Base-by-base conservation (phyloP, 2,888 invertebrate genomes). In the Gandaritis pyraliata region DNA sequence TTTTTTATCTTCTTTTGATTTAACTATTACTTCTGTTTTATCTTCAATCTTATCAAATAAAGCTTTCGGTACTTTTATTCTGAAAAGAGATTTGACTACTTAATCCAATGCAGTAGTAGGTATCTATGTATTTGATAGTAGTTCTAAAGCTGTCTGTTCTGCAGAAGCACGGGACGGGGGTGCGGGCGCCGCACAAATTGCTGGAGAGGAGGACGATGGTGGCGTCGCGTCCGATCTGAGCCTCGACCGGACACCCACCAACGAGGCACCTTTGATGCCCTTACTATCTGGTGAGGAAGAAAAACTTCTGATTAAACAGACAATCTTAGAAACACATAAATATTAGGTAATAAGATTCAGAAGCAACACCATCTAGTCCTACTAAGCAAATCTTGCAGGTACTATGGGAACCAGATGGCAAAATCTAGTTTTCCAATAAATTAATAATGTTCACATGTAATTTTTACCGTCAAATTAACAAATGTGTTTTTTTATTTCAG, bases 181-280 rank as follows among this genome's bases (percentile, higher is more conserved):
- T 89, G 90, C 83, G 87, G 84, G 77, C 88, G 88, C 77, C 86
- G 87, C 76, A 80, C 76, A 71, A 81, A 77, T 49, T 82, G 85
- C 57, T 86, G 88, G 84, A 77, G 85, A 68, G 86, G 86, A 66
- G 76, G 81, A 47, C 76, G 80, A 61, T 89, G 90, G 87, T 87
- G 90, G 84, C 86, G 92, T 68, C 88, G 85, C 77, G 82, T 83
- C 71, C 80, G 90, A 88, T 69, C 88, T 89, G 92, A 90, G 87
- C 83, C 92, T 88, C 72, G 92, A 92, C 76, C 77, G 88, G 88
- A 92, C 92, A 45, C 92, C 92, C 74, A 92, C 92, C 90, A 92
- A 92, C 91, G 92, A 92, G 76, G 83, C 72, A 74, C 91, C 90
- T 75, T 91, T 81, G 87, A 90, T 74, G 88, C 88, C 84, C 88